Conservation (phyloP, 92 coral and sea anemone species). For the Palythoa caribaeorum region DNA sequence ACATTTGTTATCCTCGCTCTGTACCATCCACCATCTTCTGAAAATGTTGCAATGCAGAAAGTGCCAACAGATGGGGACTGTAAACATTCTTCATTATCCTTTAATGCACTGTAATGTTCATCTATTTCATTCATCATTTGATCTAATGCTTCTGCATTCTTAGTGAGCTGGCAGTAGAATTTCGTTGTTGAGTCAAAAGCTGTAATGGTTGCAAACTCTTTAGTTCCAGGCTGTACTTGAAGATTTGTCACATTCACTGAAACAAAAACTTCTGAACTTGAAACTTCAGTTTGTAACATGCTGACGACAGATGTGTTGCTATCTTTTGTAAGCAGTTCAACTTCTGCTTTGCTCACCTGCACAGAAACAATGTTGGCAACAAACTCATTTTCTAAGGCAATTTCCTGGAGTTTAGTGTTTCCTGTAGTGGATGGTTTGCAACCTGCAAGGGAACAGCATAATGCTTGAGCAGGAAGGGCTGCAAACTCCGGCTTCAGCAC, state of each 20-base stretch:
- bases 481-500: conserved; percentile 75
- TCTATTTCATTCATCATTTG: conserved; percentile 59
- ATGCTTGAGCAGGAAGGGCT: conserved; percentile 75
- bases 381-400: neutral
- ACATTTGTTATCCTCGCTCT: too few species aligned
- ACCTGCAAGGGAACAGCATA: neutral
- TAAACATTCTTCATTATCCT: neutral
- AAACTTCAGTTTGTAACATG: neutral
- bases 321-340: conserved; percentile 67
- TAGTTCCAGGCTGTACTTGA: conserved; percentile 19
- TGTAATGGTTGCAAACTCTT: conserved; percentile 7
- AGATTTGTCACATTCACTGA: conserved; percentile 4
- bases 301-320: conserved; percentile 52
- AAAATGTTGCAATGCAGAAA: conserved; percentile 38
- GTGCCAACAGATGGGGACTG: neutral
- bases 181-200: conserved; percentile 7
- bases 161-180: conserved; percentile 39
- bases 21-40: conserved; percentile 89
- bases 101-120: neutral
- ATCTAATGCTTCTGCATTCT: conserved; percentile 15
- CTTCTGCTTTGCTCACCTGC: neutral
- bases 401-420: neutral
- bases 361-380: neutral
- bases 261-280: neutral
- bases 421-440: neutral